These are phyloP conservation scores for Cremastobaeus sp. DNA, from an alignment of 2,888 invertebrate species.

Conservation along the genomic window DNA sequence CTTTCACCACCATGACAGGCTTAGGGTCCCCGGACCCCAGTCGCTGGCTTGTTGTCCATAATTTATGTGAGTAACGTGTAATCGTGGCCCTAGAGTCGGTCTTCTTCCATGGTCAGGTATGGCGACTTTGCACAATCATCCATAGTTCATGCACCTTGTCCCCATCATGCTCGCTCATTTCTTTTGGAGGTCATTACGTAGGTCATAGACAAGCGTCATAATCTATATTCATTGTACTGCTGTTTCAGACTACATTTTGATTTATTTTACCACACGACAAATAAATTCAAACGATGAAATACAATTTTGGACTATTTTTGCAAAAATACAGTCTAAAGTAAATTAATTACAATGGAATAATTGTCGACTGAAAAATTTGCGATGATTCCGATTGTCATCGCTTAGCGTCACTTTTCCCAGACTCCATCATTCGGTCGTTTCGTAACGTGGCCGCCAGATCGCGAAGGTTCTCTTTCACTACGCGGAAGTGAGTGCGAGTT, in stretches of 20 bases:
- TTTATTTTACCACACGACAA: no score
- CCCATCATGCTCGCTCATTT: constrained; percentile 49
- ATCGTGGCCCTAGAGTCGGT: constrained; percentile 68
- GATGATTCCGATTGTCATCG: not conserved
- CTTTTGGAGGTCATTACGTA: constrained; percentile 55
- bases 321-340: no score
- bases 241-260: no score
- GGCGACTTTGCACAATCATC: constrained; percentile 66
- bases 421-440: constrained; percentile 18
- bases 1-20: constrained; percentile 71
- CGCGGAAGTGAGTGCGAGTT: constrained; percentile 42
- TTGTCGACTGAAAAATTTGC: no score
- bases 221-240: no score
- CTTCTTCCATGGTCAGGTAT: constrained; percentile 72
- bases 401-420: constrained; percentile 13
- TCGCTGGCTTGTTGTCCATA: constrained; percentile 66
- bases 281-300: no score
- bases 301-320: no score
- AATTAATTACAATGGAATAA: no score
- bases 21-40: constrained; percentile 52
- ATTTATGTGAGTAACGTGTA: constrained; percentile 74
- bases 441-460: constrained; percentile 37
- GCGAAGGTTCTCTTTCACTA: constrained; percentile 36
- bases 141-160: constrained; percentile 67
- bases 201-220: no score